Evolutionary conservation across 2,797 vertebrate species (phyloP), one percentile per base, ranked within the genome.

Genomic region (Setipinna tenuifilis): DNA sequence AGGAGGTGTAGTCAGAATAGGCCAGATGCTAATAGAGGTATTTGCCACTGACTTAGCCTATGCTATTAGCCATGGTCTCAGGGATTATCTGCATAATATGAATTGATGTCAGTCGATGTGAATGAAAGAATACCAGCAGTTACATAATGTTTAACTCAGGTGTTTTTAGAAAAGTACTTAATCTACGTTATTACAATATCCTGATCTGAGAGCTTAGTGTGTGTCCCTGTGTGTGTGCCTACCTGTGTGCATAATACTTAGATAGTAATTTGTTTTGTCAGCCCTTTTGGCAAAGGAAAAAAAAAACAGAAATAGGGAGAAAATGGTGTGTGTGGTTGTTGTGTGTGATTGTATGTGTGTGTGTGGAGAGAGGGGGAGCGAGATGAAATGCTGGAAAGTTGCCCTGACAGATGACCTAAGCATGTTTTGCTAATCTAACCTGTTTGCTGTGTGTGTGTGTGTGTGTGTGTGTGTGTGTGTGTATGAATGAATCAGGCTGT

Each of bases 261-360:
- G 50, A 54, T 54, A 54, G 7, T 54, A 7, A 54, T 54, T 54
- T 54, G 50, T 54, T 54, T 54, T 54, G 50, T 54, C 50, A 54
- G 50, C 50, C 9, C 50, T 54, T 54, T 54, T 54, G 50, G 50
- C 50, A 54, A 54, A 41, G 35, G 50, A 2, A 54, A 54, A 41
- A 5, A 41, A 41, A 41, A 3, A 54, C 7, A 54, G 9, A 54
- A 54, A 54, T 54, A 54, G 50, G 14, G 50, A 54, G 9, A 54
- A 3, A 54, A 54, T 54, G 46, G 10, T 48, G 46, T 48, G 50
- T 54, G 50, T 54, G 50, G 2, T 9, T 54, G 50, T 7, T 54
- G 50, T 9, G 50, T 54, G 57, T 83, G 84, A 84, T 48, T 85
- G 85, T 86, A 48, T 85, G 83, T 83, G 83, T 28, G 82, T 80